Base-by-base conservation (phyloP, 2,113 vertebrate species). In the Datnioides undecimradiatus region DNA sequence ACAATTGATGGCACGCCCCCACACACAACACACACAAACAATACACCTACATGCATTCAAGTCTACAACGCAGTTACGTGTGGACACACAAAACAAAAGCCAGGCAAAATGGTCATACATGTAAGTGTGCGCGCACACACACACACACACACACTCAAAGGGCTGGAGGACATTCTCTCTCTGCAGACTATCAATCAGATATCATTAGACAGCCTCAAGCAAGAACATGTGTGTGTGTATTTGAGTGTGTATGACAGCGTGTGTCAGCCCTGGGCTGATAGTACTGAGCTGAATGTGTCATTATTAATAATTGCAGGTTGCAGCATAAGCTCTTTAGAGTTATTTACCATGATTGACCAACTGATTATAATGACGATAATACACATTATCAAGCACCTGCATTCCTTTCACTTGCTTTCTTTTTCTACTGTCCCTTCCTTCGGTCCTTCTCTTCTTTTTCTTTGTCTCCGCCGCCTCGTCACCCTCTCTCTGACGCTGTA, bases 281-380 rank as follows among this genome's bases (percentile, higher is more conserved):
- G n/a, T n/a, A 63, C 74, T 40, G 59, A 80, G 80, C 71, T 85
- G 78, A 88, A 91, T 88, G 79, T 77, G 79, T 88, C 82, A 85
- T 92, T 89, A 91, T 75, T 41, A 55, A 79, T 90, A 89, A 92
- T 89, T 91, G 83, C 70, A 73, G 79, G 85, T 82, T 88, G 72
- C 81, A 72, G 68, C 72, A 73, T 74, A 88, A 60, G 72, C 82
- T 79, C 75, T 84, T 80, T 63, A 77, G 34, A 73, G 72, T 84
- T 72, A 85, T 91, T 91, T 85, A 85, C 65, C 27, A 16, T 79
- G 75, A 92, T 62, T 80, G 82, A 80, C 69, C 67, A 59, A 80
- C 79, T 89, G 79, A 87, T 87, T 86, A 86, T 68, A 57, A 86
- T 87, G 63, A 88, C 83, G 77, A 83, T 29, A 55, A 51, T 25